A percentile compares a stretch with the other conserved stretches of the same genome.
These are phyloP conservation scores for Troides oblongomaculatus DNA, from an alignment of 2,888 invertebrate genomes.

Conservation along the genomic window DNA sequence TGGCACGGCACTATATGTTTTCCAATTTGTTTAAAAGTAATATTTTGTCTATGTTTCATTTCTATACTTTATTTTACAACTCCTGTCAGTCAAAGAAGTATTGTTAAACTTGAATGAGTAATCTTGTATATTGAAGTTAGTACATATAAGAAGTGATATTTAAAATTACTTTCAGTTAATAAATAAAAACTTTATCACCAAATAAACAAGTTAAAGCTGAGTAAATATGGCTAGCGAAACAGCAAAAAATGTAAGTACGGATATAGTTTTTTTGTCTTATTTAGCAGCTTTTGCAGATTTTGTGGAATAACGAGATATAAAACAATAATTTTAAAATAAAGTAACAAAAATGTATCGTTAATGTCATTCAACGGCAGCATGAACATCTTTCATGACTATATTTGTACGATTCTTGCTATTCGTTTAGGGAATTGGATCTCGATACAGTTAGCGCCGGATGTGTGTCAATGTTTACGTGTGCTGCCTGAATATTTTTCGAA, in stretches of 20 bases:
- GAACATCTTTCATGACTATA: not conserved
- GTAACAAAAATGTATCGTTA: not conserved
- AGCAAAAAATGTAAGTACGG: constrained; percentile 79
- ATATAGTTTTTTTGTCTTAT: constrained; percentile 11
- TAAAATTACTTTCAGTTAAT: constrained; percentile 6
- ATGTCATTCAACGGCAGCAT: not conserved
- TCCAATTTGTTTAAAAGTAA: too few species aligned
- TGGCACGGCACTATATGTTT: too few species aligned
- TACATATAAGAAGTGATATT: constrained; percentile 1
- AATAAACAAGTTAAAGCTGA: constrained; percentile 9
- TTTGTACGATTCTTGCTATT: constrained; percentile 13
- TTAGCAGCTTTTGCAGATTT: not conserved
- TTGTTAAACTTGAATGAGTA: not conserved
- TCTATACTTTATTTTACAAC: not conserved
- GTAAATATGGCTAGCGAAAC: constrained; percentile 80
- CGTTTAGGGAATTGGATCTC: constrained; percentile 45
- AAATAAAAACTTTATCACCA: constrained; percentile 2
- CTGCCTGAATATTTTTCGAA: constrained; percentile 51
- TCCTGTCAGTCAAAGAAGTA: constrained; percentile 13
- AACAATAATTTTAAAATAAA: too few species aligned
- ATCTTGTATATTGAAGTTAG: not conserved
- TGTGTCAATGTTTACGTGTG: constrained; percentile 57
- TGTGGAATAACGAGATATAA: not conserved
- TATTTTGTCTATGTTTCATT: not conserved
- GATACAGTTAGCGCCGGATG: constrained; percentile 57